These are phyloP conservation scores for Aplochiton taeniatus DNA, from an alignment of 2,797 vertebrate species.

Conservation along the genomic window DNA sequence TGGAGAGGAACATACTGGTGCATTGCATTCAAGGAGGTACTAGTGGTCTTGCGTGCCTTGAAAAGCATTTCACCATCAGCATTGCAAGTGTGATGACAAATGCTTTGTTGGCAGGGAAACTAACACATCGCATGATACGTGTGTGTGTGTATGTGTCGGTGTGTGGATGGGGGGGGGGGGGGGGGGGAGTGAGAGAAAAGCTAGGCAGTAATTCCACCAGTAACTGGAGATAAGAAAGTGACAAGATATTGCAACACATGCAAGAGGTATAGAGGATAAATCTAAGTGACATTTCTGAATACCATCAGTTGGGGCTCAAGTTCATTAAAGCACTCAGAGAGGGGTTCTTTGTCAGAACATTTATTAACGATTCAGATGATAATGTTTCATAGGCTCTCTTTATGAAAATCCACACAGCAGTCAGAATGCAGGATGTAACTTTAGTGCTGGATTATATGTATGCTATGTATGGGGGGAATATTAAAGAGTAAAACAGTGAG, in stretches of 20 bases:
- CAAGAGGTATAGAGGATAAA: slow-evolving; percentile 41
- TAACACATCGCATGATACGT: slow-evolving; percentile 13
- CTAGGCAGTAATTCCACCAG: slow-evolving; percentile 41
- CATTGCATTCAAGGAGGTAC: slow-evolving; percentile 46
- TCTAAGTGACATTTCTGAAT: slow-evolving; percentile 19
- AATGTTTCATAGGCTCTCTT: no score
- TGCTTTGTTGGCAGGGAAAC: slow-evolving; percentile 44
- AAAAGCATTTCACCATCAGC: slow-evolving; percentile 27
- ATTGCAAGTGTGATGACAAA: slow-evolving; percentile 45
- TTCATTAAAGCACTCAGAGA: no score
- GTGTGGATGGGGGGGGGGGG: no score
- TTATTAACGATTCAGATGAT: no score
- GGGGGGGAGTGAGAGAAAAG: slow-evolving; percentile 20
- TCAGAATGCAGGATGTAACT: no score
- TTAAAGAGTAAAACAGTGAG: no score
- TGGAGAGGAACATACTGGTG: slow-evolving; percentile 67
- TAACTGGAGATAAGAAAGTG: slow-evolving; percentile 47
- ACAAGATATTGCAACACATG: slow-evolving; percentile 49
- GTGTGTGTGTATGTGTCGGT: no score
- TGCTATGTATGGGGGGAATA: no score
- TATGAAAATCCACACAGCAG: no score
- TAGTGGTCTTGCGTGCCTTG: slow-evolving; percentile 16
- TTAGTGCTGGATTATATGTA: no score
- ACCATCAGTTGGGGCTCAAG: no score
- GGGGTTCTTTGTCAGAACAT: no score